Evolutionary conservation across 2,888 invertebrate species (phyloP), one percentile per base, ranked within the genome.

Genomic region (Malacosoma neustria): DNA sequence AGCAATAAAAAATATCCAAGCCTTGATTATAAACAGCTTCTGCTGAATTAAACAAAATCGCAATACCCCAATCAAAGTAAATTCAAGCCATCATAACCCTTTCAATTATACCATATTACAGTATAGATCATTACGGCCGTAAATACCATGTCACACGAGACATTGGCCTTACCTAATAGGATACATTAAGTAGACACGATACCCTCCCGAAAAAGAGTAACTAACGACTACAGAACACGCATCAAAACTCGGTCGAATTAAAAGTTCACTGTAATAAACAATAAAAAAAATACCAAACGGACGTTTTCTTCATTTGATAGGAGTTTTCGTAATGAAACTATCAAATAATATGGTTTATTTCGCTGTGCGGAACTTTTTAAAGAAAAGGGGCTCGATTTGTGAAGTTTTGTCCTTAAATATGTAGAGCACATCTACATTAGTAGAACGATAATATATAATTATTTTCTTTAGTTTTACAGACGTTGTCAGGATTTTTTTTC

Each of bases 181-280:
- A 51, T 48, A 56, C 74, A 77, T 80, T 79, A 77, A 72, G 57
- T 69, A 66, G 71, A 72, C 73, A 80, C 75, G 69, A 69, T 58
- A 65, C 60, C 63, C 69, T 60, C 57, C 51, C 68, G 72, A 75
- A 77, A 80, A 70, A 74, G 76, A 73, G 69, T 71, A 74, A 63
- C 65, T 84, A 85, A 84, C 77, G 84, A 82, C 72, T 49, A 42
- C 48, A 50, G 50, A 72, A 68, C 85, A 84, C 84, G 85, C 82
- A 84, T 73, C 65, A 43, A 77, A 82, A 81, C 74, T 79, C 70
- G 71, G 69, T 61, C 67, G 74, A 85, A 85, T 85, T 85, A 85
- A 85, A 84, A 85, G 81, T 84, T 81, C 66, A 62, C 66, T 64
- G 77, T 75, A 72, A 80, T 82, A 81, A 79, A 81, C 82, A 76